Evolutionary conservation across 2,888 invertebrate species (phyloP).

Genomic region (Tachystola acroxantha): DNA sequence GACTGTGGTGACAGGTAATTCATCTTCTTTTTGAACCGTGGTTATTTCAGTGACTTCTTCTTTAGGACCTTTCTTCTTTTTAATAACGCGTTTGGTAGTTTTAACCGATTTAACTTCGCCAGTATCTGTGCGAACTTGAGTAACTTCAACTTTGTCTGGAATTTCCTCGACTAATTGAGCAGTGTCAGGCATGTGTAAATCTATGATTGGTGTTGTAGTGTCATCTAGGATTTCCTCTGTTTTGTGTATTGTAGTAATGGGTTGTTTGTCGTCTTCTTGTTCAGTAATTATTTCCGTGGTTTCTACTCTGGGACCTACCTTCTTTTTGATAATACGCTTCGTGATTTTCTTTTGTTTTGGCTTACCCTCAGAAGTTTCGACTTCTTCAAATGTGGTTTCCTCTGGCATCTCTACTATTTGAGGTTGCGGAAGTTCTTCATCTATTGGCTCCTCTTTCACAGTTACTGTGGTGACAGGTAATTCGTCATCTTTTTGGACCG

Average conservation of each 20-base stretch:
- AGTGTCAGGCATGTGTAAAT: slow-evolving; percentile 15
- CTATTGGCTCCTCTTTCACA: background rate
- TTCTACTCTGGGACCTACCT: slow-evolving; percentile 27
- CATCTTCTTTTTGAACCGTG: slow-evolving; percentile 38
- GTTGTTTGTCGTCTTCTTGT: slow-evolving; percentile 37
- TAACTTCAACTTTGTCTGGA: slow-evolving; percentile 35
- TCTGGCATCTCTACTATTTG: slow-evolving; percentile 37
- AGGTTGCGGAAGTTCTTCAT: slow-evolving; percentile 33
- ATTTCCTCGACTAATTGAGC: slow-evolving; percentile 35
- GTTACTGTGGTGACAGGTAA: slow-evolving; percentile 30
- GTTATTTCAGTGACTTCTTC: slow-evolving; percentile 22
- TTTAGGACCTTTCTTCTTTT: slow-evolving; percentile 25
- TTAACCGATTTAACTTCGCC: slow-evolving; percentile 33
- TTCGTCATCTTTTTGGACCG: slow-evolving; percentile 51
- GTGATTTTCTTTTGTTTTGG: slow-evolving; percentile 24
- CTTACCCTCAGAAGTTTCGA: slow-evolving; percentile 28
- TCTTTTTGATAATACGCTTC: slow-evolving; percentile 32
- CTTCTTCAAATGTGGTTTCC: slow-evolving; percentile 22
- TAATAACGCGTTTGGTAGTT: slow-evolving; percentile 30
- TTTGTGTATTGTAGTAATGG: slow-evolving; percentile 29
- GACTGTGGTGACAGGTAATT: slow-evolving; percentile 30
- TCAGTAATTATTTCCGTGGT: slow-evolving; percentile 26
- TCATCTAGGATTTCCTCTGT: slow-evolving; percentile 37
- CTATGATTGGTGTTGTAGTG: slow-evolving; percentile 17
- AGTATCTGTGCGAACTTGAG: slow-evolving; percentile 33